Evolutionary conservation across 2,113 vertebrate genomes (phyloP), one percentile per base, ranked within the genome.

Genomic region (Psettodes erumei): DNA sequence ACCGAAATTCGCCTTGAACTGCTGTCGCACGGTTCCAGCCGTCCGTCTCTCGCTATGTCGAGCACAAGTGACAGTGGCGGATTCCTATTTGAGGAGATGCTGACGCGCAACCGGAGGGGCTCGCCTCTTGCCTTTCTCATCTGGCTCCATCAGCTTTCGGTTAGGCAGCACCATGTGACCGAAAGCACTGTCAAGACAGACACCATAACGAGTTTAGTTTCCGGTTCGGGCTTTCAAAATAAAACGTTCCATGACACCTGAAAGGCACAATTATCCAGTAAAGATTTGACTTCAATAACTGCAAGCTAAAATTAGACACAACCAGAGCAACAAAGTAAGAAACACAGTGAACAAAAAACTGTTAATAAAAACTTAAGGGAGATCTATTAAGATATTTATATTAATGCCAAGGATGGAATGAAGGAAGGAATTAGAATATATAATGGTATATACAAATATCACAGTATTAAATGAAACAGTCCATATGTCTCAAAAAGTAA

Each of bases 11-110:
- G 63, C 66, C 60, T 77, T 42, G 27, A 16, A 9, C 21, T 33
- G 68, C 23, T 56, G 71, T 85, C 71, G 59, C 27, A 1, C 77
- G 75, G 38, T 69, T 47, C 25, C 69, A 19, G 70, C 43, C 54
- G 78, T 68, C 65, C 54, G 73, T 67, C 47, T 84, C 66, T 79
- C 47, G 13, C 71, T 25, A 55, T 69, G 76, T 71, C 16, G 75
- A 75, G 76, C 76, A 56, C 33, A 79, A 87, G 86, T 92, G 88
- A 86, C 86, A 90, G 88, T 78, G 45, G 81, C 63, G 75, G 83
- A 77, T 84, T 86, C 78, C 84, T 89, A 83, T 90, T 87, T 88
- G 86, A 87, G 89, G 82, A 71, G 88, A 90, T 89, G 92, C 90
- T 88, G 85, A 88, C 86, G 89, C 85, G 81, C 81, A 71, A 85